Evolutionary conservation across 2,888 invertebrate species (phyloP).

Genomic region (Odontocolon sp.): DNA sequence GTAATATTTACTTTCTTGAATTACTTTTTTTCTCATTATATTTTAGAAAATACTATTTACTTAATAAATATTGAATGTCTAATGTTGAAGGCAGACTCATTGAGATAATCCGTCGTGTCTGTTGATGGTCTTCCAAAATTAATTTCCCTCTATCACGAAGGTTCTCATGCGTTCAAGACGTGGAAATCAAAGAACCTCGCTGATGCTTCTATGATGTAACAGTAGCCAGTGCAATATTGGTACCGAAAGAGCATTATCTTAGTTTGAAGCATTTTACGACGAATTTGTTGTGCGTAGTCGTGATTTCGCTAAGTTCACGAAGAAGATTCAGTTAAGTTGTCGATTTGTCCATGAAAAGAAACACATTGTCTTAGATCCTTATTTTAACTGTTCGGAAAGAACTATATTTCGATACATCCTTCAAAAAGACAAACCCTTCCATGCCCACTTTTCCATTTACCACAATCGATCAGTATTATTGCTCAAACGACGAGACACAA

Average conservation of each 20-base stretch:
- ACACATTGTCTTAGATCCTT: no score
- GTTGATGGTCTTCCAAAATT: not conserved
- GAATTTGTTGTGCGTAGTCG: conserved; percentile 8
- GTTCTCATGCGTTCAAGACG: not conserved
- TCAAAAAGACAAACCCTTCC: not conserved
- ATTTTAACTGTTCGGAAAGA: no score
- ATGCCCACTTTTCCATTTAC: conserved; percentile 16
- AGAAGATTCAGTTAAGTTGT: no score
- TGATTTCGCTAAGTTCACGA: no score
- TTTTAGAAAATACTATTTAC: not conserved
- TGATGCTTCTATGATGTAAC: conserved; percentile 23
- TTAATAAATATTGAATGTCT: conserved; percentile 20
- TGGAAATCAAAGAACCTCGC: not conserved
- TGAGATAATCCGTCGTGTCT: no score
- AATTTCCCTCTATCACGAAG: not conserved
- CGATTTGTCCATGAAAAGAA: no score
- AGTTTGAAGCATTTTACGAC: no score
- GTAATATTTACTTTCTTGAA: no score
- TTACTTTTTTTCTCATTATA: no score
- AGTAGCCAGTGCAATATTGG: not conserved
- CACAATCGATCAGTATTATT: conserved; percentile 29
- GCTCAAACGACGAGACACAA: conserved; percentile 21
- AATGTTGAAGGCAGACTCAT: conserved; percentile 44
- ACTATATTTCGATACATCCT: not conserved
- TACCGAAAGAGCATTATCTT: no score